phyloP scores from a whole-genome alignment of 2,888 invertebrate species.

The Biston stratarius region DNA sequence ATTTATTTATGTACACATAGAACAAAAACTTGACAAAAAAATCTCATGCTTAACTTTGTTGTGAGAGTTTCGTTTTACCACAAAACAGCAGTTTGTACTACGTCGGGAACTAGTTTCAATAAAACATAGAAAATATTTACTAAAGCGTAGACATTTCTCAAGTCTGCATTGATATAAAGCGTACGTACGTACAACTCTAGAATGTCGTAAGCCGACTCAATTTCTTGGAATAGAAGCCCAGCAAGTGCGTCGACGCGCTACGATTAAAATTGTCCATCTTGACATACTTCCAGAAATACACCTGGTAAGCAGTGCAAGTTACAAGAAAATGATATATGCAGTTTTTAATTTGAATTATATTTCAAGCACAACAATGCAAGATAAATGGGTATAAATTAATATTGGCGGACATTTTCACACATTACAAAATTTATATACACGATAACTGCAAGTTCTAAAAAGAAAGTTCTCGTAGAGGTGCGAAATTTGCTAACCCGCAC shows the following conservation, averaged over 20 bases:
- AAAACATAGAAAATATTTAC: neutral
- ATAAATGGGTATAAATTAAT: no score
- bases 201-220: conserved; percentile 13
- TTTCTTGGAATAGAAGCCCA: conserved; percentile 50
- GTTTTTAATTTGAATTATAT: neutral
- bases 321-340: conserved; percentile 30
- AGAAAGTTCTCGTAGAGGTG: no score
- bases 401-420: no score
- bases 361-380: neutral
- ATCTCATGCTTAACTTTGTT: no score
- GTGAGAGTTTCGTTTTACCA: no score
- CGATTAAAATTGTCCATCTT: conserved; percentile 66
- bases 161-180: conserved; percentile 1
- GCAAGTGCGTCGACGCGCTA: conserved; percentile 50
- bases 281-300: conserved; percentile 66
- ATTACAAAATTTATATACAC: no score
- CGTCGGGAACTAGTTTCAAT: no score
- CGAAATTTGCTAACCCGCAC: no score
- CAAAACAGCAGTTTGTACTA: no score
- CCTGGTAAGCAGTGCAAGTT: conserved; percentile 52
- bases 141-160: neutral
- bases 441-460: no score
- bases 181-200: neutral
- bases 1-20: no score
- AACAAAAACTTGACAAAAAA: no score